A percentile compares a stretch with the other conserved stretches of the same genome.
These are phyloP conservation scores for Burhinus oedicnemus DNA, from an alignment of 2,113 vertebrate genomes.

Conservation along the genomic window DNA sequence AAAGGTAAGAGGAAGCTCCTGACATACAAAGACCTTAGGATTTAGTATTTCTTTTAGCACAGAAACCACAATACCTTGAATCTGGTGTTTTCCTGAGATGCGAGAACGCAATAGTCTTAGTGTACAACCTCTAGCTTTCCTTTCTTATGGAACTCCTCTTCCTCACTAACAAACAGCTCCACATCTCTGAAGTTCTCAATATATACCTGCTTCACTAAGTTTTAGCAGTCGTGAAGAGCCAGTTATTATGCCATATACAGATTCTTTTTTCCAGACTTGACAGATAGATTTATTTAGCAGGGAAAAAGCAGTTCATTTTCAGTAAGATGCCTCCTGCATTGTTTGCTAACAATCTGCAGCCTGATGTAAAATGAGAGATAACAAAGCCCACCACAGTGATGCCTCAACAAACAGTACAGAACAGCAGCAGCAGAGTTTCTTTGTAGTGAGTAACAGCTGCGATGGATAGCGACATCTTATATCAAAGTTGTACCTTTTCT, in stretches of 20 bases:
- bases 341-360: not conserved
- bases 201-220: not conserved
- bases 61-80: not conserved
- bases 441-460: not conserved
- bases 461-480: not conserved
- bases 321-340: not conserved
- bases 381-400: not conserved
- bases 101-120: not conserved
- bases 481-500: slow-evolving; percentile 86
- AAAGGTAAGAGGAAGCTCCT: not conserved
- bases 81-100: not conserved
- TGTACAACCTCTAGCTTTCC: not conserved
- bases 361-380: not conserved
- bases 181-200: not conserved
- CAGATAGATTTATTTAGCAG: not conserved
- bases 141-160: not conserved
- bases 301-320: not conserved
- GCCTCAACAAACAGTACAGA: not conserved
- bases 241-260: not conserved
- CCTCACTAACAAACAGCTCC: not conserved
- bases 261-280: not conserved
- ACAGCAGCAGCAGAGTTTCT: not conserved
- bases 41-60: not conserved
- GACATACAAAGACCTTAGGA: not conserved
- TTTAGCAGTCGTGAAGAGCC: not conserved